Percentiles rank a stretch among this genome's conserved stretches.
These are phyloP conservation scores for Corythaixoides concolor DNA, from an alignment of 2,113 vertebrate genomes.

Conservation along the genomic window DNA sequence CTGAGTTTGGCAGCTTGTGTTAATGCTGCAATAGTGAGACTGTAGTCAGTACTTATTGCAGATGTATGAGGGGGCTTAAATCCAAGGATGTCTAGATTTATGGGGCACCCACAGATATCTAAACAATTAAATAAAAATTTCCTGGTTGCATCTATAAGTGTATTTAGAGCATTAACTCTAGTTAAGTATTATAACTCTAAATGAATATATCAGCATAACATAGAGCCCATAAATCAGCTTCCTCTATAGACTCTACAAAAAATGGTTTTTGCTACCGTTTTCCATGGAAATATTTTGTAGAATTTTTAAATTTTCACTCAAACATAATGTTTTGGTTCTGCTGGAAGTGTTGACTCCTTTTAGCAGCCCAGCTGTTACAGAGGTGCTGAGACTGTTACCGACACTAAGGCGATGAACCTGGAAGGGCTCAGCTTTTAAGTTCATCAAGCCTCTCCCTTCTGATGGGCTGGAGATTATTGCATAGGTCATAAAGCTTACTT, in stretches of 20 bases:
- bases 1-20: background rate
- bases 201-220: background rate
- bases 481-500: background rate
- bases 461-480: background rate
- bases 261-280: background rate
- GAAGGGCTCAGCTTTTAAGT: background rate
- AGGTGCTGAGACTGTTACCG: background rate
- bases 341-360: background rate
- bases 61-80: background rate
- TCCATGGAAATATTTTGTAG: background rate
- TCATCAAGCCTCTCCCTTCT: background rate
- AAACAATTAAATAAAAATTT: background rate
- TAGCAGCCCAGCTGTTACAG: fast-evolving
- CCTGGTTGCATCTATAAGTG: background rate
- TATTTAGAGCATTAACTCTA: background rate
- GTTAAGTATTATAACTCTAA: background rate
- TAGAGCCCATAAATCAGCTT: background rate
- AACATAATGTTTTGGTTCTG: background rate
- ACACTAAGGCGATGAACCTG: background rate
- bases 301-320: background rate
- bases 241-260: background rate
- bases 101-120: background rate
- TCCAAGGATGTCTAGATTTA: background rate
- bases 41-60: background rate
- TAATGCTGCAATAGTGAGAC: background rate